phyloP scores from a whole-genome alignment of 2,797 vertebrate species.

The Malurus leucopterus region DNA sequence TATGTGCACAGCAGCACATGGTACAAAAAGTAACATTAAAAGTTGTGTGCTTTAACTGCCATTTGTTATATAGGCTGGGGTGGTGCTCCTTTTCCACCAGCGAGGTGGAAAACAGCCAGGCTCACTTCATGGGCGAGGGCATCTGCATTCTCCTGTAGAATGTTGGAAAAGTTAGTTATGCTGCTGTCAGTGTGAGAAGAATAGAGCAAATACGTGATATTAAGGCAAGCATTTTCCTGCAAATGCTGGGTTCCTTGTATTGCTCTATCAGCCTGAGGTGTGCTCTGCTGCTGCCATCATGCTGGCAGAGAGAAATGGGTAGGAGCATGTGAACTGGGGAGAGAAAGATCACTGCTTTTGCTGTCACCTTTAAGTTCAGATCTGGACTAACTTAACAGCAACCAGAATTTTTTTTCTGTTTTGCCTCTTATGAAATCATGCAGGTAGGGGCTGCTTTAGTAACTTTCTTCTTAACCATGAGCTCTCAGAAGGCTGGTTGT shows the following conservation, averaged over 20 bases:
- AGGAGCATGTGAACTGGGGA: neutral
- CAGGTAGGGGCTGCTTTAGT: neutral
- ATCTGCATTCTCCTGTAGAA: constrained; percentile 83
- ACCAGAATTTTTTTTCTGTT: neutral
- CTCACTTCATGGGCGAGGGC: constrained; percentile 87
- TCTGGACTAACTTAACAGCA: neutral
- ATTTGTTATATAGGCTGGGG: constrained; percentile 72
- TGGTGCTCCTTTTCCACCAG: constrained; percentile 84
- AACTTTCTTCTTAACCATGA: neutral
- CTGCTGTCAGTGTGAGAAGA: neutral
- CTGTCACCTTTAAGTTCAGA: neutral
- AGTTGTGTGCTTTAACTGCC: neutral
- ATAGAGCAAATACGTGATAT: neutral
- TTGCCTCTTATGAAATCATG: neutral
- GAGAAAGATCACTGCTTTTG: neutral
- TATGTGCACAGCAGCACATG: neutral
- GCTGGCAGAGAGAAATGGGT: neutral
- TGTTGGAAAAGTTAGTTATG: neutral
- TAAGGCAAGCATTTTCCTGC: neutral
- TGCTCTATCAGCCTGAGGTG: neutral
- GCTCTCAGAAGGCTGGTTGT: neutral
- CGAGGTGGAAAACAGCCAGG: constrained; percentile 82
- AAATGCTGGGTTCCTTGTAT: neutral
- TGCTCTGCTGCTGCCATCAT: neutral
- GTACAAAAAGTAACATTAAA: neutral